Evolutionary conservation across 2,113 vertebrate genomes (phyloP).

Genomic region (Athene cunicularia): DNA sequence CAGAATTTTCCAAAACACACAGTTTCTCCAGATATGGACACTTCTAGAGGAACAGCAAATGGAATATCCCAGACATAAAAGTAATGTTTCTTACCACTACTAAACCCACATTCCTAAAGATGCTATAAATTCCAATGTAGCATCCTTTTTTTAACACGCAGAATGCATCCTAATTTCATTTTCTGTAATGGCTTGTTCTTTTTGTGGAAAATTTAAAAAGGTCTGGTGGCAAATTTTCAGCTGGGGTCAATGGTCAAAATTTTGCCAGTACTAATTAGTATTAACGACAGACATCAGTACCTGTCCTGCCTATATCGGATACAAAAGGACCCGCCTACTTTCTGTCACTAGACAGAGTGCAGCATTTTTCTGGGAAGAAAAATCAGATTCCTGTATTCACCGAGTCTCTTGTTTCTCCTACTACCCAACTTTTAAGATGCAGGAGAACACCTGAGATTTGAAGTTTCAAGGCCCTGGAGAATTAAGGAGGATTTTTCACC

Average conservation of each 20-base stretch:
- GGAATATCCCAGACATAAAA: not conserved
- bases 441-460: not conserved
- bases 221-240: not conserved
- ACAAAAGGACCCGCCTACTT: not conserved
- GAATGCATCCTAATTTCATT: not conserved
- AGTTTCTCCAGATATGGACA: not conserved
- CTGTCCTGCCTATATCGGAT: not conserved
- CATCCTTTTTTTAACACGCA: not conserved
- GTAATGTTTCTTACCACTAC: not conserved
- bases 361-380: accelerated
- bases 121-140: accelerated
- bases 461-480: not conserved
- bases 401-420: not conserved
- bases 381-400: not conserved
- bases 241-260: not conserved
- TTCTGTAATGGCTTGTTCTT: not conserved
- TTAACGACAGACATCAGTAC: not conserved
- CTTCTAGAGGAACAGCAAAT: not conserved
- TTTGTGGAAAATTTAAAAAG: not conserved
- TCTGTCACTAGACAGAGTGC: not conserved
- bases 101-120: not conserved
- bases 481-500: not conserved
- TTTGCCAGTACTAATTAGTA: not conserved
- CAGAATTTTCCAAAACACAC: not conserved
- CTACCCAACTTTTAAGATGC: not conserved